Evolutionary conservation across 2,113 vertebrate genomes (phyloP), one percentile per base, ranked within the genome.

Genomic region (Seriola rivoliana): DNA sequence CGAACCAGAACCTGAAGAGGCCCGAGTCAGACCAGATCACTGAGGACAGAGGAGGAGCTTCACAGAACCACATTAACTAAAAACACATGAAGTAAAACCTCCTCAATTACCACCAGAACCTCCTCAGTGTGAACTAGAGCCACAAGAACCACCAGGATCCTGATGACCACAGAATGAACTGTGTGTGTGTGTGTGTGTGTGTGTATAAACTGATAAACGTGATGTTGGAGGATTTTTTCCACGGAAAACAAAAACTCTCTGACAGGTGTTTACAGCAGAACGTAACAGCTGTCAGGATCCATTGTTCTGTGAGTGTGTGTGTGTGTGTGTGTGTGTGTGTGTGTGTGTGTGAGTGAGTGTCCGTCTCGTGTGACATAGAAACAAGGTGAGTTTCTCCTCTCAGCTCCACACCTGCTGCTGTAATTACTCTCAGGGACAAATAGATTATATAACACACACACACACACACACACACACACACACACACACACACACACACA

Each of bases 381-480:
- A 87, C 71, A 83, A 84, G 84, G 78, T 63, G 68, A 85, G 52
- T 71, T 73, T 78, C 77, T 80, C 57, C 77, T 79, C 60, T 75
- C 66, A 38, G 71, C 48, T 74, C 63, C 79, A 77, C 88, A 81
- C 82, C 88, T 80, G 85, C 82, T 85, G 72, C 82, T 80, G 79
- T 80, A 89, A 80, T 89, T 78, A 89, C 76, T 69, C 54, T 62
- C 46, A 14, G 42, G 34, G 83, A 79, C 87, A 65, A 80, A 80
- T 25, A 44, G 34, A 55, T 55, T 55, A 55, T 55, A 25, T 55
- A 55, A 54, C 50, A 54, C 50, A 54, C 50, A 54, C 50, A 69
- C 34, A 69, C 52, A 62, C 82, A 63, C 32, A 44, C 42, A 44
- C 42, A 44, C 46, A 48, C 46, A 68, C 54, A 57, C 82, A 63